phyloP scores from a whole-genome alignment of 2,888 invertebrate genomes.

The Parasteatoda lunata region DNA sequence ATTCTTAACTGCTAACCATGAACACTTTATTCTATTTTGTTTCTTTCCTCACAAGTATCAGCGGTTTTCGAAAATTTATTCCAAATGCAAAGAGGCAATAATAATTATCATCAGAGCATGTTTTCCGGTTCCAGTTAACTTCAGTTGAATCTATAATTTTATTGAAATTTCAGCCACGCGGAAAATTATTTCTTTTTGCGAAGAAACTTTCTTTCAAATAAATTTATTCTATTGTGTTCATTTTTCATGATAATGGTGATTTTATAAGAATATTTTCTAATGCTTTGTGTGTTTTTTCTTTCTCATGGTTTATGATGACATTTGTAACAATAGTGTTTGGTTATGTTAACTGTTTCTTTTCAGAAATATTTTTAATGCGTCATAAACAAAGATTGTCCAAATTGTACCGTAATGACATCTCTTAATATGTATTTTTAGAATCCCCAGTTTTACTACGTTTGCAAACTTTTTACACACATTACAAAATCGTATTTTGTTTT shows the following conservation, averaged over 20 bases:
- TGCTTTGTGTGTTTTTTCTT: neutral
- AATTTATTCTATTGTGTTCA: neutral
- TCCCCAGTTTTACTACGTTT: too few relatives aligned
- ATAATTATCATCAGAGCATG: constrained; percentile 12
- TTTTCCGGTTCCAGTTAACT: neutral
- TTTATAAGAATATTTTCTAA: neutral
- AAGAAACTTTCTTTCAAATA: neutral
- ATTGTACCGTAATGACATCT: too few relatives aligned
- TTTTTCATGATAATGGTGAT: neutral
- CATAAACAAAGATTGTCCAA: too few relatives aligned
- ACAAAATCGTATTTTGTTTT: too few relatives aligned
- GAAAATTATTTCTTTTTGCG: neutral
- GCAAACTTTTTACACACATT: too few relatives aligned
- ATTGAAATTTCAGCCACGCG: constrained; percentile 1
- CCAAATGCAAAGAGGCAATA: constrained; percentile 8
- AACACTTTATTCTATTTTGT: constrained; percentile 6
- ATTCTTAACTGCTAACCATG: neutral
- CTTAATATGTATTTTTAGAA: too few relatives aligned
- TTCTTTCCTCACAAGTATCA: constrained; percentile 10
- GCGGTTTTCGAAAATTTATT: constrained; percentile 3
- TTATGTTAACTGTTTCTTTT: too few relatives aligned
- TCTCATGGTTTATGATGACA: too few relatives aligned
- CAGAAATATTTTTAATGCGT: too few relatives aligned
- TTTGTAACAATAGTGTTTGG: too few relatives aligned
- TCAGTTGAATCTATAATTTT: constrained; percentile 7